These are phyloP conservation scores for Xylophagus ater DNA, from an alignment of 2,888 invertebrate species.

Conservation along the genomic window DNA sequence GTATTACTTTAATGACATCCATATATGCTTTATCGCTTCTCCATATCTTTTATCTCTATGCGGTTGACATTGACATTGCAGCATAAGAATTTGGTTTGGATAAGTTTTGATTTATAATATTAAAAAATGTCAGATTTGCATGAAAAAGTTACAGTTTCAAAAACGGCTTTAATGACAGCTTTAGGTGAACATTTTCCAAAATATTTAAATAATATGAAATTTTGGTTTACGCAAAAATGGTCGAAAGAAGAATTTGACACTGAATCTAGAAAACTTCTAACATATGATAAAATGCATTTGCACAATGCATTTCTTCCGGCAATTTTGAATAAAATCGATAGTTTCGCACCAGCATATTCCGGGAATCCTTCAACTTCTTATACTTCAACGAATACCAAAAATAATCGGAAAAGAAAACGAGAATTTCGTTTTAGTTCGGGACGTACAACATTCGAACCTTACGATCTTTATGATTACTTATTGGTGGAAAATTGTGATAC, in stretches of 20 bases:
- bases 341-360: slow-evolving; percentile 24
- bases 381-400: slow-evolving; percentile 20
- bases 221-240: slow-evolving; percentile 65
- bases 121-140: slow-evolving; percentile 27
- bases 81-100: no score
- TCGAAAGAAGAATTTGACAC: no score
- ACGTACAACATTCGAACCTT: slow-evolving; percentile 49
- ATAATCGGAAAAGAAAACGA: slow-evolving; percentile 43
- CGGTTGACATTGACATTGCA: no score
- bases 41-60: no score
- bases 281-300: slow-evolving; percentile 60
- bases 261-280: slow-evolving; percentile 62
- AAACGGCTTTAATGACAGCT: slow-evolving; percentile 30
- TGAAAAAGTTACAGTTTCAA: slow-evolving; percentile 29
- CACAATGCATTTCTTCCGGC: slow-evolving; percentile 79
- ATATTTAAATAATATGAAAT: slow-evolving; percentile 61
- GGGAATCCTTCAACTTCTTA: slow-evolving; percentile 11
- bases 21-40: no score
- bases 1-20: no score
- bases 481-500: slow-evolving; percentile 39
- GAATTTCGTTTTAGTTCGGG: slow-evolving; percentile 42
- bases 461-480: slow-evolving; percentile 48
- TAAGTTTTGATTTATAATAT: no score
- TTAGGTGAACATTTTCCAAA: slow-evolving; percentile 57
- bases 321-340: slow-evolving; percentile 59